These are phyloP conservation scores for Pantelozetes paolii DNA, from an alignment of 2,888 invertebrate genomes.

Conservation along the genomic window DNA sequence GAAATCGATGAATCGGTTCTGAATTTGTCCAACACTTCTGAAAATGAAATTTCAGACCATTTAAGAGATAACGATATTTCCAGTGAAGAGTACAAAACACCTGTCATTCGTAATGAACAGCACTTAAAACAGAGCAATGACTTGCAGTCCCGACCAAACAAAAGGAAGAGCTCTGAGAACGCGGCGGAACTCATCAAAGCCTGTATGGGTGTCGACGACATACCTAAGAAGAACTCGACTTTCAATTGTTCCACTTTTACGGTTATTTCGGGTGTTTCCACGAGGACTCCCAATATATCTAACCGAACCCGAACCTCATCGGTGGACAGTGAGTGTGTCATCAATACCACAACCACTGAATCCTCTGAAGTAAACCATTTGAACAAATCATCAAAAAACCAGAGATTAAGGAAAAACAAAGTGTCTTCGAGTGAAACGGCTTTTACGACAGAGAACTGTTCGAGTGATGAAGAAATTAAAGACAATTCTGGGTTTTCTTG, in stretches of 20 bases:
- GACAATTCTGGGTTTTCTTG: constrained; percentile 44
- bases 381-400: constrained; percentile 14
- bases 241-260: neutral
- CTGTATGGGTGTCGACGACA: constrained; percentile 57
- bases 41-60: neutral
- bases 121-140: neutral
- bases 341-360: neutral
- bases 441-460: constrained; percentile 25
- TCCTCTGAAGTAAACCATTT: neutral
- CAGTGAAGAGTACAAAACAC: neutral
- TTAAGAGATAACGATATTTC: neutral
- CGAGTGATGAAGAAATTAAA: constrained; percentile 47
- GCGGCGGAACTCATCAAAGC: constrained; percentile 61
- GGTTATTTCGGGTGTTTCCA: neutral
- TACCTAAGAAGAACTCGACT: constrained; percentile 47
- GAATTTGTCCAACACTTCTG: constrained; percentile 4
- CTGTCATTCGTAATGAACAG: neutral
- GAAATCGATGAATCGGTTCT: neutral
- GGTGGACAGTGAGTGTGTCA: neutral
- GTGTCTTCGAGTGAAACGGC: constrained; percentile 2
- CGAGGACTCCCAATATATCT: neutral
- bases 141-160: constrained; percentile 55
- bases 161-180: constrained; percentile 62
- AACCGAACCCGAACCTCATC: neutral
- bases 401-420: constrained; percentile 13